A percentile compares a stretch with the other conserved stretches of the same genome.
Evolutionary conservation across 53 echinoderm and acorn worm species (phyloP).

Genomic region (Henricia sp.): DNA sequence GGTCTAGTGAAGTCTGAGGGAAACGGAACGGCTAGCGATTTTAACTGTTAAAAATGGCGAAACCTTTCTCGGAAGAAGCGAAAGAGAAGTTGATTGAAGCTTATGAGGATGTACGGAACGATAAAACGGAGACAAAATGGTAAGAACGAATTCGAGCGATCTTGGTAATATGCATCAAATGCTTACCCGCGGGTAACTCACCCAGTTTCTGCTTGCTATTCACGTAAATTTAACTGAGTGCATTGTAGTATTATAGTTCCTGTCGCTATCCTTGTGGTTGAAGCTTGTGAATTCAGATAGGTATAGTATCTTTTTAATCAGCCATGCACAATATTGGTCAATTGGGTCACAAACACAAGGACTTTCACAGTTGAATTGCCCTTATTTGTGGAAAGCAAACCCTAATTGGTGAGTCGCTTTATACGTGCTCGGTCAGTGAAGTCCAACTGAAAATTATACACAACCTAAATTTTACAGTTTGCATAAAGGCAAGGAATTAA

Average conservation of each 20-base stretch:
- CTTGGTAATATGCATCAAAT: background rate
- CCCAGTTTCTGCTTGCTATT: background rate
- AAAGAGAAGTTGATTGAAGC: background rate
- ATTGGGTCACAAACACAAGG: too few species aligned
- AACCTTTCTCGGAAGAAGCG: background rate
- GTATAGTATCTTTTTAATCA: too few species aligned
- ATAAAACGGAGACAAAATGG: slow-evolving; percentile 17
- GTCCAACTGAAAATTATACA: too few species aligned
- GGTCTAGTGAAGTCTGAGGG: too few species aligned
- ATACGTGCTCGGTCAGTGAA: too few species aligned
- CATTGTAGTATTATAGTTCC: background rate
- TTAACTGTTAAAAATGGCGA: slow-evolving; percentile 2
- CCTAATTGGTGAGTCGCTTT: too few species aligned
- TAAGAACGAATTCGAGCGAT: background rate
- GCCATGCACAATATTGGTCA: too few species aligned
- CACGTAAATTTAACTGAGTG: background rate
- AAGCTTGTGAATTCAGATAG: background rate
- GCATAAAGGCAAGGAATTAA: too few species aligned
- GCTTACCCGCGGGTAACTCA: background rate
- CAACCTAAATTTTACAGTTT: too few species aligned
- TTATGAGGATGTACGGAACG: slow-evolving; percentile 5
- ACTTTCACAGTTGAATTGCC: too few species aligned
- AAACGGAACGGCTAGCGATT: too few species aligned
- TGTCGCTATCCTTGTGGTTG: background rate
- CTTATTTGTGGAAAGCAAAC: too few species aligned